Conservation (phyloP, 2,888 invertebrate species). For the Stenodera caucasica region DNA sequence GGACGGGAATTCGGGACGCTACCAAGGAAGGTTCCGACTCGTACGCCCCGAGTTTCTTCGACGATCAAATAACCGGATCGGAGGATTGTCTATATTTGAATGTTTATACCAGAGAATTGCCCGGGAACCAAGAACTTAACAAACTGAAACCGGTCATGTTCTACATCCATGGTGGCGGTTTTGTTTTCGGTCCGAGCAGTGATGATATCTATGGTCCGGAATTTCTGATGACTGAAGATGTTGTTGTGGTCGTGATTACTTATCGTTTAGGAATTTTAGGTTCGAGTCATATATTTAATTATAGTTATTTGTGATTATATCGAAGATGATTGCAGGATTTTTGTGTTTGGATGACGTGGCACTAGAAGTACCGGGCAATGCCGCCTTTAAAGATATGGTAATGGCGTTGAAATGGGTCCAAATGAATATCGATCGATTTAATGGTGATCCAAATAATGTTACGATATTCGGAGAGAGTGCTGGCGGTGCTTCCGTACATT, state of each 20-base stretch:
- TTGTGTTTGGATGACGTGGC: slow-evolving; percentile 55
- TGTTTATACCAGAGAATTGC: not conserved
- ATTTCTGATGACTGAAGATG: slow-evolving; percentile 56
- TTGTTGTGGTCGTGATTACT: slow-evolving; percentile 56
- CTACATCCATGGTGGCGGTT: slow-evolving; percentile 59
- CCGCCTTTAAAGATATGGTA: slow-evolving; percentile 59
- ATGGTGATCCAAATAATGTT: slow-evolving; percentile 45
- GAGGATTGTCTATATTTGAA: slow-evolving; percentile 5
- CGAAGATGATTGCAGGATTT: slow-evolving; percentile 54
- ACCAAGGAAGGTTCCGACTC: slow-evolving; percentile 7
- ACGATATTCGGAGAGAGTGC: slow-evolving; percentile 61
- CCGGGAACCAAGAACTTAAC: not conserved
- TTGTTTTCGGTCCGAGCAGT: slow-evolving; percentile 54
- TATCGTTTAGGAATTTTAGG: slow-evolving; percentile 54
- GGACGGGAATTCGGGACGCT: slow-evolving; percentile 27
- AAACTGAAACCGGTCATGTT: slow-evolving; percentile 52
- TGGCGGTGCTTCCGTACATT: slow-evolving; percentile 57
- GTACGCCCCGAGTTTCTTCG: not conserved
- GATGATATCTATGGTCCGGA: slow-evolving; percentile 52
- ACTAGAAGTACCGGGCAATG: slow-evolving; percentile 58
- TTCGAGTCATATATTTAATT: too few relatives aligned
- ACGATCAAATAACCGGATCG: not conserved
- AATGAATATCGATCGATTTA: slow-evolving; percentile 51
- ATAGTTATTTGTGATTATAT: too few relatives aligned
- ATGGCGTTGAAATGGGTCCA: slow-evolving; percentile 59